phyloP scores from a whole-genome alignment of 2,797 vertebrate species.

The Clarias laeviceps region DNA sequence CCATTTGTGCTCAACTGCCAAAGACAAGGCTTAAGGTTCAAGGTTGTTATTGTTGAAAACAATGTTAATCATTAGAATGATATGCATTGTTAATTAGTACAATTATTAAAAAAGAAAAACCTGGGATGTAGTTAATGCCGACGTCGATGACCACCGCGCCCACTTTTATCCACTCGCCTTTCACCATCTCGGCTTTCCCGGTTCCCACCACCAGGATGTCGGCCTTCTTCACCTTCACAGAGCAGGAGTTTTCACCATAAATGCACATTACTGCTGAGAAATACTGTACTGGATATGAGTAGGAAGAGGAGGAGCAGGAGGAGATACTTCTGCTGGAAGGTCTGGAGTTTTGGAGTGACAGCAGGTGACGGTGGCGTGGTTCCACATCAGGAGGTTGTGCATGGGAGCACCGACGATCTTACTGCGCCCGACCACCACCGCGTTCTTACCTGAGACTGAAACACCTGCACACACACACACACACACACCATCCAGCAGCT shows the following conservation, averaged over 20 bases:
- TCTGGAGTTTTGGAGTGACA: constrained; percentile 90
- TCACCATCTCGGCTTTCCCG: constrained; percentile 89
- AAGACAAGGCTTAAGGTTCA: background rate
- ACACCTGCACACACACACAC: constrained; percentile 71
- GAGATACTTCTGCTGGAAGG: constrained; percentile 82
- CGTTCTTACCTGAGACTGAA: constrained; percentile 83
- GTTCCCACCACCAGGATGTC: constrained; percentile 92
- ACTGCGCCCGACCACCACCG: constrained; percentile 92
- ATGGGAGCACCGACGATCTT: constrained; percentile 95
- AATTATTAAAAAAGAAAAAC: constrained; percentile 65
- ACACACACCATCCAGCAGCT: background rate
- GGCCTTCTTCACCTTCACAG: constrained; percentile 82
- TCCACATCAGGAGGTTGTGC: constrained; percentile 93
- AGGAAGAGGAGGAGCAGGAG: background rate
- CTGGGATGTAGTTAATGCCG: constrained; percentile 90
- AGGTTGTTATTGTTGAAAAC: background rate
- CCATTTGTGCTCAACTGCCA: background rate
- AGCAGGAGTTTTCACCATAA: background rate
- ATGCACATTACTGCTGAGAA: background rate
- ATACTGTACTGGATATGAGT: background rate
- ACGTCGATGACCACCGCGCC: constrained; percentile 94
- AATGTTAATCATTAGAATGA: background rate
- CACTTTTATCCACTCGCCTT: constrained; percentile 92
- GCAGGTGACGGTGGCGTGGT: constrained; percentile 90
- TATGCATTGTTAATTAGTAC: background rate